Evolutionary conservation across 2,797 vertebrate genomes (phyloP).

Genomic region (Potorous gilbertii): DNA sequence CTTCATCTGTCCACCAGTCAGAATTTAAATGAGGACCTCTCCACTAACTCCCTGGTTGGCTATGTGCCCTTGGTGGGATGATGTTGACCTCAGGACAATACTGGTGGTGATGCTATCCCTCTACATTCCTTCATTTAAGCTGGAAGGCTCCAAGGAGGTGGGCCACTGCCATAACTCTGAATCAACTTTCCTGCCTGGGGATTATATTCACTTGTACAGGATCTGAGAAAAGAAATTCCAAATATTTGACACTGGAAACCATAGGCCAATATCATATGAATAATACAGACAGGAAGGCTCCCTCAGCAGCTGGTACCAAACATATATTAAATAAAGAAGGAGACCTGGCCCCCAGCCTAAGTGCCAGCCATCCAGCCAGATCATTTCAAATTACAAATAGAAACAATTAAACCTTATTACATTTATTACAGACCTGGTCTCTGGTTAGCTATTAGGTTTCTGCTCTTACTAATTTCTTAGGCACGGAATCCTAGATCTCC

Average conservation of each 20-base stretch:
- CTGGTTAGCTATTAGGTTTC: constrained; percentile 69
- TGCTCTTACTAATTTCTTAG: constrained; percentile 71
- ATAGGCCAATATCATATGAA: constrained; percentile 75
- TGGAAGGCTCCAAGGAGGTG: constrained; percentile 68
- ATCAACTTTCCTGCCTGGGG: constrained; percentile 74
- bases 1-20: neutral
- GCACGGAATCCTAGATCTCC: constrained; percentile 62
- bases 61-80: neutral
- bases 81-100: neutral
- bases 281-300: constrained; percentile 80
- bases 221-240: constrained; percentile 80
- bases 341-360: constrained; percentile 63
- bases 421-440: constrained; percentile 76
- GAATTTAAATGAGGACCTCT: neutral
- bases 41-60: neutral
- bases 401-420: constrained; percentile 74
- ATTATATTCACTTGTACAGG: constrained; percentile 78
- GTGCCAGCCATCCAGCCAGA: constrained; percentile 62
- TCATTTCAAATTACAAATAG: constrained; percentile 79
- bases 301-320: constrained; percentile 70
- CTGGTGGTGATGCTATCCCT: constrained; percentile 43
- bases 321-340: constrained; percentile 73
- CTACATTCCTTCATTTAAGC: constrained; percentile 65
- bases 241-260: constrained; percentile 76
- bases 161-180: constrained; percentile 55